These are phyloP conservation scores for Acanthisitta chloris DNA, from an alignment of 2,113 vertebrate genomes.

Conservation along the genomic window DNA sequence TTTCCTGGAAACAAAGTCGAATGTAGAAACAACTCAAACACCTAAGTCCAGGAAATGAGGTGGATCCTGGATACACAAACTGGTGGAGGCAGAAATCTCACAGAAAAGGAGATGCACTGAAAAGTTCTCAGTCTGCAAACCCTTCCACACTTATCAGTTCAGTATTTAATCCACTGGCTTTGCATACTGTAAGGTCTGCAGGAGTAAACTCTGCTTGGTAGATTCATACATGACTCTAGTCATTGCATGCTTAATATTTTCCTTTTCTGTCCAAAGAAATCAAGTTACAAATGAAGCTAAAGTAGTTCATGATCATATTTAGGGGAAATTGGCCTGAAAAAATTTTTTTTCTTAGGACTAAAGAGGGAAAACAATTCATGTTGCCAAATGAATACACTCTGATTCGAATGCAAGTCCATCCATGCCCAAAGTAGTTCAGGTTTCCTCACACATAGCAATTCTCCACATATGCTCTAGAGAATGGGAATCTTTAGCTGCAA, in stretches of 20 bases:
- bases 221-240: neutral
- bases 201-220: neutral
- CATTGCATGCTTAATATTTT: neutral
- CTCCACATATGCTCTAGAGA: neutral
- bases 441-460: neutral
- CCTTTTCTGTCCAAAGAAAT: neutral
- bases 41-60: neutral
- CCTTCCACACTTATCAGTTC: neutral
- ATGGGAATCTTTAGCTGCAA: neutral
- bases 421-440: neutral
- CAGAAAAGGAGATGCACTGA: neutral
- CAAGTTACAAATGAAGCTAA: neutral
- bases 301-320: neutral
- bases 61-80: neutral
- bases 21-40: neutral
- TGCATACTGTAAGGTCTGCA: neutral
- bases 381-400: neutral
- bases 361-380: neutral
- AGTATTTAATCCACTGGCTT: neutral
- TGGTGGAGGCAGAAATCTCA: neutral
- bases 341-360: neutral
- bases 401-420: neutral
- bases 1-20: conserved; percentile 6
- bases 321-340: neutral
- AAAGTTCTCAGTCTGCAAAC: neutral